A percentile compares a stretch with the other conserved stretches of the same genome.
Evolutionary conservation across 2,888 invertebrate species (phyloP).

Genomic region (Galeopsomyia nigrocyanea): DNA sequence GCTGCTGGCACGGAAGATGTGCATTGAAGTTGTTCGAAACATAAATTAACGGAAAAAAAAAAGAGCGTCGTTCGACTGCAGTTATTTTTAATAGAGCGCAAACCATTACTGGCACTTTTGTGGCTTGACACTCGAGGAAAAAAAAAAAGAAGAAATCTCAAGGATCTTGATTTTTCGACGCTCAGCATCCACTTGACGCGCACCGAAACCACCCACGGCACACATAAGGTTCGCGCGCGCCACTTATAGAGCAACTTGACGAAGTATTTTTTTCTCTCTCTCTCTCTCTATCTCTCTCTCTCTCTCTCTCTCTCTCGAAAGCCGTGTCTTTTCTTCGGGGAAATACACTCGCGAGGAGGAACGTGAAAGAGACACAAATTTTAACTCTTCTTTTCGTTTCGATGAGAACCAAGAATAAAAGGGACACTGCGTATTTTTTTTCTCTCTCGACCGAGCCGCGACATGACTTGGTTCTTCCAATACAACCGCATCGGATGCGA

Average conservation of each 20-base stretch:
- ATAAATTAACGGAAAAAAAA: not conserved
- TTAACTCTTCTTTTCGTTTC: constrained; percentile 3
- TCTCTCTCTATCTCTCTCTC: too few relatives aligned
- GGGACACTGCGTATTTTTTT: not conserved
- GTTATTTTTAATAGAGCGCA: too few relatives aligned
- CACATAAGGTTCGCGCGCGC: not conserved
- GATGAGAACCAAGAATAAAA: not conserved
- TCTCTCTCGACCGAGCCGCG: not conserved
- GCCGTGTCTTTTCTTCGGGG: constrained; percentile 7
- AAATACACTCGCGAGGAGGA: not conserved
- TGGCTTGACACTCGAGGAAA: constrained; percentile 14
- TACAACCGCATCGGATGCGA: not conserved
- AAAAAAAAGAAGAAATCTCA: not conserved
- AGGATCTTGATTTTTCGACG: not conserved
- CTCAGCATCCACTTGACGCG: constrained; percentile 12
- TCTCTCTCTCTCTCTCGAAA: too few relatives aligned
- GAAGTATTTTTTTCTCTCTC: constrained; percentile 24
- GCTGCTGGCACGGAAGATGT: too few relatives aligned
- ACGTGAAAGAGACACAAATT: constrained; percentile 36
- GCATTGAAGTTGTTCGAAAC: not conserved
- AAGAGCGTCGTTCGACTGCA: too few relatives aligned
- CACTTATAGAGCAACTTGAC: constrained; percentile 18
- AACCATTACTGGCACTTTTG: not conserved
- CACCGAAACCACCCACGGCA: not conserved
- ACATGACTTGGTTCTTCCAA: not conserved